Evolutionary conservation across 1,140 invertebrate genomes (phyloP), one percentile per base, ranked within the genome.

Genomic region (Meteorus sp.): DNA sequence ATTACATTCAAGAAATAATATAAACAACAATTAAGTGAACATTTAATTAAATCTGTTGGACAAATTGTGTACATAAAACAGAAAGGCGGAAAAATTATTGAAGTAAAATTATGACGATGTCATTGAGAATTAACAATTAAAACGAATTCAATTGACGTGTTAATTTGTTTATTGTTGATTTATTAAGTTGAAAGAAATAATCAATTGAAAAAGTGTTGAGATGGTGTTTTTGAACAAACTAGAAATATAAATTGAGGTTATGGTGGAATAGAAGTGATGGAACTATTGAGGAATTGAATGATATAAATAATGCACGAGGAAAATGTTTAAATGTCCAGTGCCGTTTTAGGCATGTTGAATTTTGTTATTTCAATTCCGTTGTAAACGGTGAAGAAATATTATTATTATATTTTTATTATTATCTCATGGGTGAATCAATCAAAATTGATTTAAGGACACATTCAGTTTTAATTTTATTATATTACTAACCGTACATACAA

Each of bases 401-500:
- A n/a, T n/a, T n/a, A n/a, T n/a, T n/a, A n/a, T n/a, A n/a, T n/a
- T 51, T 13, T 43, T 43, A 13, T 23, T 23, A 11, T 41, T 6
- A 29, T 56, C 25, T 35, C 39, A 23, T 59, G 50, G 29, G 59
- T 71, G 67, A 71, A 71, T 71, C 66, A 72, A 71, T 71, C 67
- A 72, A 71, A 72, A 71, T 68, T 72, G 69, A 72, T 72, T 70
- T 70, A 68, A 70, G 69, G 20, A 52, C 50, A 63, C 23, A 45
- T 56, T 37, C 50, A 41, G 55, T 66, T 59, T 52, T 58, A 56
- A 15, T 63, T 69, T 66, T 56, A 62, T 57, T 59, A 11, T 6
- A 11, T 33, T 6, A 11, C 6, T n/a, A n/a, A n/a, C n/a, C n/a
- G n/a, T n/a, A n/a, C n/a, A n/a, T n/a, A n/a, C n/a, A n/a, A n/a